phyloP scores from a whole-genome alignment of 2,113 vertebrate genomes.

The Oreochromis spilurus region DNA sequence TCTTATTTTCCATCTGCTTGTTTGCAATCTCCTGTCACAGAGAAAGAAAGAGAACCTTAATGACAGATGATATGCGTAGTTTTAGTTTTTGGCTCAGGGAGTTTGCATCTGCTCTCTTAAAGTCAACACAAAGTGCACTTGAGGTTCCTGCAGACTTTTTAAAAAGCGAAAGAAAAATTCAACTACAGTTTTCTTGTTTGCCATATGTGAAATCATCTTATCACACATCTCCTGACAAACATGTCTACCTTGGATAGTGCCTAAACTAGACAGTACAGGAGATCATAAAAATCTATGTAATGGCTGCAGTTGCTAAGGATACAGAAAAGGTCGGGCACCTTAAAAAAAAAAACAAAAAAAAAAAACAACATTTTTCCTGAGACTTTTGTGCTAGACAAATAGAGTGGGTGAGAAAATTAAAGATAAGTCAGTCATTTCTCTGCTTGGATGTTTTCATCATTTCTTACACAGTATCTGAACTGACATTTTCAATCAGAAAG shows the following conservation, averaged over 20 bases:
- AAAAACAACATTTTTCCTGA: accelerated
- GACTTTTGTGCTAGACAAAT: background rate
- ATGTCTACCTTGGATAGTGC: background rate
- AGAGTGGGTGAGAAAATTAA: background rate
- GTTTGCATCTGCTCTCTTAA: background rate
- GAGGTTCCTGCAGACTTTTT: background rate
- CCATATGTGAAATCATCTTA: background rate
- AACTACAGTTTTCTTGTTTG: background rate
- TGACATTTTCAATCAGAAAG: constrained; percentile 19
- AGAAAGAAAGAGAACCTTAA: background rate
- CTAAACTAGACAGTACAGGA: background rate
- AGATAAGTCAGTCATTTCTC: constrained; percentile 6
- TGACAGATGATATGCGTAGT: background rate
- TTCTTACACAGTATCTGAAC: background rate
- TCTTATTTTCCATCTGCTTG: background rate
- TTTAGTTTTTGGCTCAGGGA: background rate
- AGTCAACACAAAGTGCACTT: background rate
- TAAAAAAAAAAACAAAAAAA: background rate
- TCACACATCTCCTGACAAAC: background rate
- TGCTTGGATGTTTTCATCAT: background rate
- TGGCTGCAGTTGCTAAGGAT: background rate
- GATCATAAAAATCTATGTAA: background rate
- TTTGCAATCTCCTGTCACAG: background rate
- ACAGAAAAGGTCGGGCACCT: background rate
- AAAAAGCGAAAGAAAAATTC: background rate